These are phyloP conservation scores for Ibycter americanus DNA, from an alignment of 2,797 vertebrate species.

Conservation along the genomic window DNA sequence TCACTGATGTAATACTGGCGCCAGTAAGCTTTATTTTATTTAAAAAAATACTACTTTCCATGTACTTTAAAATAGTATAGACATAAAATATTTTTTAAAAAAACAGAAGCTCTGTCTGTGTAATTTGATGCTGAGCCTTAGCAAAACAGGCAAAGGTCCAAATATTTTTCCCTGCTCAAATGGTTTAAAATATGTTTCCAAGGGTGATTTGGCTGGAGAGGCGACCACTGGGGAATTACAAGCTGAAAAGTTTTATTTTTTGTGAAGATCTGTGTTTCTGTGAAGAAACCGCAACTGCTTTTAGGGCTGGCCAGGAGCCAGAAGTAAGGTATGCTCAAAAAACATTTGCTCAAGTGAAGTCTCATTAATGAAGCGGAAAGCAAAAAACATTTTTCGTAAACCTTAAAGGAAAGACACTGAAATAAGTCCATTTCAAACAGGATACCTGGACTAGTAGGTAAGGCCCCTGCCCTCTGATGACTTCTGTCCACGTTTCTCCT, in stretches of 20 bases:
- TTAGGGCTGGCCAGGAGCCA: conserved; percentile 26
- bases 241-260: conserved; percentile 67
- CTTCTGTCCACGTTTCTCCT: neutral
- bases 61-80: conserved; percentile 75
- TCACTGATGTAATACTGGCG: conserved; percentile 62
- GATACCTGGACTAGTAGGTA: neutral
- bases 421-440: neutral
- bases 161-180: conserved; percentile 73
- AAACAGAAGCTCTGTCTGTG: conserved; percentile 70
- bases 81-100: conserved; percentile 77
- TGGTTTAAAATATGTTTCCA: conserved; percentile 75
- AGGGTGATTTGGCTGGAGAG: conserved; percentile 72
- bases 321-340: conserved; percentile 22
- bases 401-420: neutral
- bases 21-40: conserved; percentile 76
- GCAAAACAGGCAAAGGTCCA: conserved; percentile 76
- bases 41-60: conserved; percentile 65
- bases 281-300: conserved; percentile 50
- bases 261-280: conserved; percentile 63
- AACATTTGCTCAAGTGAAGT: conserved; percentile 19
- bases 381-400: neutral
- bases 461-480: neutral
- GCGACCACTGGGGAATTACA: conserved; percentile 51
- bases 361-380: conserved; percentile 39
- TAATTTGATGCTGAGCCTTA: conserved; percentile 76